Evolutionary conservation across 2,113 vertebrate species (phyloP), one percentile per base, ranked within the genome.

Genomic region (Amphilophus citrinellus): DNA sequence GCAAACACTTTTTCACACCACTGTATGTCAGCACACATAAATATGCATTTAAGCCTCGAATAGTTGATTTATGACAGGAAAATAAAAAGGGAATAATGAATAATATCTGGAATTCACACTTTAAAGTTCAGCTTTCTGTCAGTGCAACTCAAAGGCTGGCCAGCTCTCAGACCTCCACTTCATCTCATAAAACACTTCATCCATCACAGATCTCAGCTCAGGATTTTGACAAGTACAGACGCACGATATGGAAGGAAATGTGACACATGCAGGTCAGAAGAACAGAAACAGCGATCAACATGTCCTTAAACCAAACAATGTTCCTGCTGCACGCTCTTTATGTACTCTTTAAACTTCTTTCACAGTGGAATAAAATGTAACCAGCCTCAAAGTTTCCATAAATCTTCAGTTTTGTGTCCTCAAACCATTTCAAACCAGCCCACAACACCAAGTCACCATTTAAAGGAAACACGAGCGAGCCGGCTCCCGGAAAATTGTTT

Each of bases 121-220:
- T 61, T 32, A 61, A 76, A 76, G 10, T 68, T 62, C 59, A 37
- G 47, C 30, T 66, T 61, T 71, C 79, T 80, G 59, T 90, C 82
- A 92, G 87, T 83, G 82, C 81, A 85, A 82, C 80, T 79, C 61
- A 47, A 24, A 47, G 83, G 32, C 77, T 27, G 80, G 32, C 77
- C 27, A 47, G 58, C 75, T 83, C 35, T 80, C 42, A 76, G 79
- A 68, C 47, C 39, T 27, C 27, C 27, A 27, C 27, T 27, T 60
- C 10, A 35, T 35, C 56, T 50, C 75, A 80, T 53, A 56, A 87
- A 59, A 85, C 81, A 62, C 4, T n/a, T 61, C 57, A 84, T 85
- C 71, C 24, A 42, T 82, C 71, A 90, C 82, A 91, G 87, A 91
- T 91, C 89, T 79, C 79, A 82, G 83, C 83, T 79, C 80, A 75